These are phyloP conservation scores for Abrostola tripartita DNA, from an alignment of 2,888 invertebrate species.

Conservation along the genomic window DNA sequence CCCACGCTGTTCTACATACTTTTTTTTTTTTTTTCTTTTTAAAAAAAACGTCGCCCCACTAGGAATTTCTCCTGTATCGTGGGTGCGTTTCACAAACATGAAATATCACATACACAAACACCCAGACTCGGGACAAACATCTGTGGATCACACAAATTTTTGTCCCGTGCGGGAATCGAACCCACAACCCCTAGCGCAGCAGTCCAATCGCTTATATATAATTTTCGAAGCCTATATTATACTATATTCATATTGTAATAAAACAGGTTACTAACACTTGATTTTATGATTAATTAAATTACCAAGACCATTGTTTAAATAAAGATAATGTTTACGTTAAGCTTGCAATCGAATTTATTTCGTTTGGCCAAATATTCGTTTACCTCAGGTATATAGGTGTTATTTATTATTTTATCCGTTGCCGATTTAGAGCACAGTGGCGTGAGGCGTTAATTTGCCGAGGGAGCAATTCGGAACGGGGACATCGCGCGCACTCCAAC, in stretches of 20 bases:
- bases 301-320: not conserved
- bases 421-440: slow-evolving; percentile 69
- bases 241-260: slow-evolving; percentile 8
- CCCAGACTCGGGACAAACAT: too few species aligned
- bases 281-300: not conserved
- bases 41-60: too few species aligned
- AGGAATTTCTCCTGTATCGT: too few species aligned
- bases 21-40: too few species aligned
- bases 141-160: too few species aligned
- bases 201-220: too few species aligned
- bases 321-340: not conserved
- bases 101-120: too few species aligned
- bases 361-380: slow-evolving; percentile 4
- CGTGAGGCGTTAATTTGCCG: slow-evolving; percentile 79
- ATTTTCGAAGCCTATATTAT: slow-evolving; percentile 59
- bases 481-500: slow-evolving; percentile 77
- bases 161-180: too few species aligned
- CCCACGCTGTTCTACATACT: slow-evolving; percentile 51
- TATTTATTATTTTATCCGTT: slow-evolving; percentile 65
- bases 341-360: slow-evolving; percentile 1
- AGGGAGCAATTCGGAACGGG: slow-evolving; percentile 82
- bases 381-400: slow-evolving; percentile 36
- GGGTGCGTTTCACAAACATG: too few species aligned
- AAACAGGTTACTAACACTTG: not conserved
- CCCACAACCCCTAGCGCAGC: too few species aligned